Conservation (phyloP, 2,797 vertebrate species). For the Melanotaenia parkinsoni region DNA sequence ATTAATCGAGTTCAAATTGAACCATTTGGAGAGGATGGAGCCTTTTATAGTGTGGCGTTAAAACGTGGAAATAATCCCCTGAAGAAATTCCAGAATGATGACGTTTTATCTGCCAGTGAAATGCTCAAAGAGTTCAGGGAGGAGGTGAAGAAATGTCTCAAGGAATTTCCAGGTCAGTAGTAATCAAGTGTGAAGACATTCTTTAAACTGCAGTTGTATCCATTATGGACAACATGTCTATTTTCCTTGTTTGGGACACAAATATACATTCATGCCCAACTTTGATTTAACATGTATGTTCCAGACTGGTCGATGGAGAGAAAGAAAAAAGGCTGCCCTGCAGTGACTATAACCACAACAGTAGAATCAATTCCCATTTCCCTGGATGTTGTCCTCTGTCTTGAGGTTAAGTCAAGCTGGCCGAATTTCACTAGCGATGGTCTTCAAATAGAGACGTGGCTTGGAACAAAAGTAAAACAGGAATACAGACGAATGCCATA, state of each 20-base stretch:
- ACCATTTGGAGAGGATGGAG: slow-evolving; percentile 68
- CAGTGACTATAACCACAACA: slow-evolving; percentile 80
- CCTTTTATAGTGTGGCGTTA: slow-evolving; percentile 81
- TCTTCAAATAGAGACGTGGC: slow-evolving; percentile 84
- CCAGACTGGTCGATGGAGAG: slow-evolving; percentile 65
- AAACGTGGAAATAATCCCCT: slow-evolving; percentile 77
- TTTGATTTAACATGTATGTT: slow-evolving; percentile 11
- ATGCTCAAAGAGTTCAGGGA: slow-evolving; percentile 84
- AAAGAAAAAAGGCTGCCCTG: slow-evolving; percentile 84
- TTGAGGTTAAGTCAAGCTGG: slow-evolving; percentile 81
- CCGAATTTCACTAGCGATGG: slow-evolving; percentile 74
- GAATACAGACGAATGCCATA: slow-evolving; percentile 16
- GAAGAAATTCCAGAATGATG: slow-evolving; percentile 67
- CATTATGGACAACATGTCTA: background rate
- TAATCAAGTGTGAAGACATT: slow-evolving; percentile 7
- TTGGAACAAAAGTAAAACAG: slow-evolving; percentile 80
- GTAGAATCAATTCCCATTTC: slow-evolving; percentile 71
- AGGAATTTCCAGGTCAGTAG: slow-evolving; percentile 72
- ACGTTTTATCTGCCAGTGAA: slow-evolving; percentile 77
- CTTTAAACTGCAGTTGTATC: background rate
- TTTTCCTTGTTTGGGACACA: background rate
- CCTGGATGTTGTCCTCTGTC: slow-evolving; percentile 87
- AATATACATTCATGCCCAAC: background rate
- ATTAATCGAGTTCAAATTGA: slow-evolving; percentile 71
- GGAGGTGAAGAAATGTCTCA: slow-evolving; percentile 79